These are phyloP conservation scores for Diuraphis noxia DNA, from an alignment of 1,140 invertebrate genomes.

Conservation along the genomic window DNA sequence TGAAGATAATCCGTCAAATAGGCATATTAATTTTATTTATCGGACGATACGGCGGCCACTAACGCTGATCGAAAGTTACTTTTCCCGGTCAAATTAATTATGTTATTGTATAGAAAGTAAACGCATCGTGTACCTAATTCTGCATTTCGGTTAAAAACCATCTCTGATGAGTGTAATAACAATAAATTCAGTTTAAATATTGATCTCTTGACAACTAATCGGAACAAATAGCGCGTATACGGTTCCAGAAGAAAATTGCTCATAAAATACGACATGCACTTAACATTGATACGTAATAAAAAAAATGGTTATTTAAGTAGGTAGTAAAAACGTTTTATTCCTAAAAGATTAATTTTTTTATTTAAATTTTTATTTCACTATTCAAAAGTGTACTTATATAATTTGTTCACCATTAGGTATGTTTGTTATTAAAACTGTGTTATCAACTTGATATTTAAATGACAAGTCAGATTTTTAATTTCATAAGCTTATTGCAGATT, in stretches of 20 bases:
- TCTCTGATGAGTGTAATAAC: neutral
- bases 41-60: neutral
- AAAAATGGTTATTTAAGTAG: too few species aligned
- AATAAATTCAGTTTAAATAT: neutral
- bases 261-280: neutral
- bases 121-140: neutral
- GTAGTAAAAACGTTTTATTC: neutral
- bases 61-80: neutral
- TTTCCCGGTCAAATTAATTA: slow-evolving; percentile 14
- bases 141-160: neutral
- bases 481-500: too few species aligned
- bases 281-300: too few species aligned
- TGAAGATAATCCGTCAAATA: neutral
- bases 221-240: neutral
- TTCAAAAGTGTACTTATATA: neutral
- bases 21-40: neutral
- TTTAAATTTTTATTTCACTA: neutral
- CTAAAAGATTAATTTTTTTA: neutral
- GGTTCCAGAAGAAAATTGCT: neutral
- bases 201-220: neutral
- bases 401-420: neutral
- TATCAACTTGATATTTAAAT: neutral
- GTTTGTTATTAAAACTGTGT: neutral
- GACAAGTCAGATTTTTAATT: neutral
- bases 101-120: slow-evolving; percentile 2